phyloP scores from a whole-genome alignment of 1,140 invertebrate genomes.

The Odontomachus brunneus region DNA sequence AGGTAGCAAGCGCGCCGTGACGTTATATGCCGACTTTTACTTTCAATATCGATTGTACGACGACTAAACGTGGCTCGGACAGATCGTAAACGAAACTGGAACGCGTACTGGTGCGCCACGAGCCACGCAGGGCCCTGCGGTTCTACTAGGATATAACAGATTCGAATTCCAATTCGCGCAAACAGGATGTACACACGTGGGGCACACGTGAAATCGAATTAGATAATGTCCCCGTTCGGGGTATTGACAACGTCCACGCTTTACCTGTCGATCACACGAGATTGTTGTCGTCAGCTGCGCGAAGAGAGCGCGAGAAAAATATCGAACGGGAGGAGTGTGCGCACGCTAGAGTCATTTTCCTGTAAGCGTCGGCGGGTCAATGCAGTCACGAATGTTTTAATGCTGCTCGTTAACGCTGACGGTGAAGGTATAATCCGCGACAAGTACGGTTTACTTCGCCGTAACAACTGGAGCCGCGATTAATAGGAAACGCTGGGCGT shows the following conservation, averaged over 20 bases:
- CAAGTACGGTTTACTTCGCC: conserved; percentile 18
- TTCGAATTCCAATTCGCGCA: background rate
- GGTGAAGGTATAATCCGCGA: conserved; percentile 59
- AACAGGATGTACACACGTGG: too few species aligned
- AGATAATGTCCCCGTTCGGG: too few species aligned
- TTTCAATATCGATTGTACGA: conserved; percentile 75
- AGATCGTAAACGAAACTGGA: conserved; percentile 66
- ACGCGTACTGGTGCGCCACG: conserved; percentile 12
- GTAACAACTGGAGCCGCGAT: conserved; percentile 30
- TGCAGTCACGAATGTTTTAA: conserved; percentile 51
- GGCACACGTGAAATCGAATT: too few species aligned
- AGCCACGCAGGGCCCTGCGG: background rate
- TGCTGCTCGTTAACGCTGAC: conserved; percentile 24
- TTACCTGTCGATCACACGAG: background rate
- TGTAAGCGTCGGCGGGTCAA: background rate
- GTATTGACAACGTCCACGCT: too few species aligned
- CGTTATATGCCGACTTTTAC: conserved; percentile 77
- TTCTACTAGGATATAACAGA: background rate
- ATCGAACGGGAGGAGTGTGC: background rate
- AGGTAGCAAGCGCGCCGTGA: conserved; percentile 70
- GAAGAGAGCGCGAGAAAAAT: conserved; percentile 23
- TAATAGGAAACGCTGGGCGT: conserved; percentile 12
- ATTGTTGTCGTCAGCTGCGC: background rate
- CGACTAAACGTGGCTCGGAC: conserved; percentile 1
- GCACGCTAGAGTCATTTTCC: conserved; percentile 6